Evolutionary conservation across 2,113 vertebrate species (phyloP).

Genomic region (Notiomystis cincta): DNA sequence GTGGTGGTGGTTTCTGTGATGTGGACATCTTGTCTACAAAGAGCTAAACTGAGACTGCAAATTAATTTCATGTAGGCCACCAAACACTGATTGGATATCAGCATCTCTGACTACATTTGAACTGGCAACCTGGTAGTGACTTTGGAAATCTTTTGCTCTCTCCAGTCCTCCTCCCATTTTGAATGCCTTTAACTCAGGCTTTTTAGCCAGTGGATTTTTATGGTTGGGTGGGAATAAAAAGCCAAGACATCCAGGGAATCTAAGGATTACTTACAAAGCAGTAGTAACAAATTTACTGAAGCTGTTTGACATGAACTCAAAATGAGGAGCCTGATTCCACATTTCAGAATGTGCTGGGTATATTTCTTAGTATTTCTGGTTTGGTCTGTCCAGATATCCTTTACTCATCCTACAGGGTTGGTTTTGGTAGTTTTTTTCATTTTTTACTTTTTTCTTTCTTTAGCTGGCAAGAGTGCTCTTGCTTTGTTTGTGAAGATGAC

Average conservation of each 20-base stretch:
- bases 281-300: neutral
- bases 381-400: neutral
- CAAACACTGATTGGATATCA: slow-evolving; percentile 2
- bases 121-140: slow-evolving; percentile 26
- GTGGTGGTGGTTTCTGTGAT: slow-evolving; percentile 56
- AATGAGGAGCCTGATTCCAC: neutral
- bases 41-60: neutral
- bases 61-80: slow-evolving; percentile 33
- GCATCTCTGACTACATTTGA: slow-evolving; percentile 8
- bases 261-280: neutral
- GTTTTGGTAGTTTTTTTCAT: neutral
- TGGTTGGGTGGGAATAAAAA: slow-evolving; percentile 25
- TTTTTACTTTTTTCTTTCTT: neutral
- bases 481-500: slow-evolving; percentile 1
- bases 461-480: neutral
- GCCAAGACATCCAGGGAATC: neutral
- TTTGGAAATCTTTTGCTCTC: slow-evolving; percentile 29
- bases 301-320: neutral
- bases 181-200: slow-evolving; percentile 49
- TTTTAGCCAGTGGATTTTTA: slow-evolving; percentile 57
- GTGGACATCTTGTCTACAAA: slow-evolving; percentile 29
- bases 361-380: neutral
- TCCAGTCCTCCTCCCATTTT: slow-evolving; percentile 32
- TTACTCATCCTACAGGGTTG: neutral
- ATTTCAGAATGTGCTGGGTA: neutral